Evolutionary conservation across 2,888 invertebrate genomes (phyloP), one percentile per base, ranked within the genome.

Genomic region (Neoaliturus tenellus): DNA sequence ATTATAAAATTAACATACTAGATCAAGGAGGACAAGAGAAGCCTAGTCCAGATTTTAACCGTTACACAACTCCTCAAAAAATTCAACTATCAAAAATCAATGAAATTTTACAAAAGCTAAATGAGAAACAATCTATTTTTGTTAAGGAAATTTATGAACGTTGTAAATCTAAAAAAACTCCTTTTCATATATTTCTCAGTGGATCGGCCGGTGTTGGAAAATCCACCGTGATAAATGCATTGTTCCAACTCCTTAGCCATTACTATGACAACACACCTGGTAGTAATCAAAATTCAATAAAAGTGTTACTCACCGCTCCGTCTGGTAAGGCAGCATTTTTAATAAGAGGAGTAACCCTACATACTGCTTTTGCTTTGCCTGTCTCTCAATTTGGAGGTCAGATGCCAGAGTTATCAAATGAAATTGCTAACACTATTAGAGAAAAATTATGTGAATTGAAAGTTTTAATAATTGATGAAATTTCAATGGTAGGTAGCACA

Each of bases 381-480:
- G 73, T 73, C 2, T 23, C 41, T n/a, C 73, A 73, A 39, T 41
- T 35, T 73, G 73, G 73, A 73, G 73, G 73, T 14, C 44, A 73
- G 41, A 73, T 73, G 73, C 39, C 73, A 35, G 39, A 73, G n/a
- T 73, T 73, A 3, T 4, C 39, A 2, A 35, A 39, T 73, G 44
- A 73, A n/a, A 39, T 23, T 83, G 85, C 85, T n/a, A 87, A 87
- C 85, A 85, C 82, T 25, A 86, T 87, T 25, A 75, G 87, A 80
- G 83, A 82, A 78, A 85, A 87, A 48, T 83, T 87, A 41, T 82
- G 80, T 41, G 39, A 87, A 80, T 55, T 87, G 23, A 86, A 88
- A 86, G 82, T 88, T 39, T 82, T 88, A 78, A 88, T 90, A 20
- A 89, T 90, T 67, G 89, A 90, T 86, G 89, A 89, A 87, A 87